Base-by-base conservation (phyloP, 2,113 vertebrate species). In the Ellobius talpinus region DNA sequence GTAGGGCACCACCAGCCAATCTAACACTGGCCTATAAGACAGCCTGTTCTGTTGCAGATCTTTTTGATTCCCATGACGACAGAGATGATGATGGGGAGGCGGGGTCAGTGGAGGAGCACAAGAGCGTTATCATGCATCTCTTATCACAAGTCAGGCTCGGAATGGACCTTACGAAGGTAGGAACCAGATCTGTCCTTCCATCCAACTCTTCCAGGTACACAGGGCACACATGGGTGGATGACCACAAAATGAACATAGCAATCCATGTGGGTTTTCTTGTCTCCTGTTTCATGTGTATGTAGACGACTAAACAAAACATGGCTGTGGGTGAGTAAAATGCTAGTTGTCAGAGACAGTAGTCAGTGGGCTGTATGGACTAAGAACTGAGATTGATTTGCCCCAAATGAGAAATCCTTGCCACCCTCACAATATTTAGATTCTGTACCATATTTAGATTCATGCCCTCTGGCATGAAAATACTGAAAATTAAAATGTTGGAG, bases 101-200 rank as follows among this genome's bases (percentile, higher is more conserved):
- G 0, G 99, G 99, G 87, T 99, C 99, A 0, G 99, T 99, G 97
- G 99, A 99, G 98, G 99, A 99, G 98, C 99, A 99, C 97, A 99
- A 99, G 98, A 99, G 99, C 50, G 99, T 99, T 66, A 99, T 99
- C 98, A 99, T 99, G 99, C 99, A 99, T 96, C 99, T 99, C 16
- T 98, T 99, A 93, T 99, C 99, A 76, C 99, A 99, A 98, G 99
- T 99, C 93, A 99, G 99, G 82, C 97, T 99, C 95, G 99, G 99
- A 86, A 99, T 99, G 99, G 99, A 99, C 97, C 99, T 99, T 89
- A 99, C 99, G 0, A 99, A 99, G 99, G 99, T 99, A 98, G 98
- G 91, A 77, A 19, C 36, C 50, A 33, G 7, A 31, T 52, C n/a
- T 66, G 52, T 47, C 11, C 0, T 91, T 88, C 81, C 47, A 16